Evolutionary conservation across 2,888 invertebrate genomes (phyloP), one percentile per base, ranked within the genome.

Genomic region (Trachelus troglodyta): DNA sequence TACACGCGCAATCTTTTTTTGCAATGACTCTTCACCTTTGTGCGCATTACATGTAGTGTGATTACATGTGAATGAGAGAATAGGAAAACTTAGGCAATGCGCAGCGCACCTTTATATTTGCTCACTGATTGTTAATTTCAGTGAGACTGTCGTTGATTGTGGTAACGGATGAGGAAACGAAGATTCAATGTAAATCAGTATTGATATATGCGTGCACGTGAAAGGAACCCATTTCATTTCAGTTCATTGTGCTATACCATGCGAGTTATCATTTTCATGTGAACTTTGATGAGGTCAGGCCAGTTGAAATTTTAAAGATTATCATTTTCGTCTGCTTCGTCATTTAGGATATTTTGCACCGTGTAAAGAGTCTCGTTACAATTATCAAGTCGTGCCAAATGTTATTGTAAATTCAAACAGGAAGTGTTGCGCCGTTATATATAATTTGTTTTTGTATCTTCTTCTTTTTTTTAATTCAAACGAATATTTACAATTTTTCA

Each of bases 321-420:
- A 56, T 15, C 15, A 40, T 56, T 56, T 56, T 56, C 6, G 40
- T 23, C 40, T 1, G 40, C 6, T 56, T 23, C 9, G 23, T 56
- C 40, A 9, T 23, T 56, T 56, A 56, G 23, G 23, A 56, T 56
- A 56, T 56, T 56, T 56, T 15, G 23, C 40, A 23, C 23, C 23
- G 40, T 71, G 30, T n/a, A 33, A 71, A 31, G 23, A 71, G 23
- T 34, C 71, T 71, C 11, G 12, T 71, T 15, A 56, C 6, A 56
- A 23, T 56, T 56, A 31, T 71, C 4, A 30, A 33, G 71, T 30
- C 71, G 71, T 71, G 71, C 71, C 71, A 71, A 71, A 71, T 71
- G 34, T 71, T 33, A 15, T 71, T 34, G 71, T 71, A 33, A 71
- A 71, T 33, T 71, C 31, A 11, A 30, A 4, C 2, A 23, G 9